Conservation (phyloP, 2,797 vertebrate species). For the Acrossocheilus fasciatus region DNA sequence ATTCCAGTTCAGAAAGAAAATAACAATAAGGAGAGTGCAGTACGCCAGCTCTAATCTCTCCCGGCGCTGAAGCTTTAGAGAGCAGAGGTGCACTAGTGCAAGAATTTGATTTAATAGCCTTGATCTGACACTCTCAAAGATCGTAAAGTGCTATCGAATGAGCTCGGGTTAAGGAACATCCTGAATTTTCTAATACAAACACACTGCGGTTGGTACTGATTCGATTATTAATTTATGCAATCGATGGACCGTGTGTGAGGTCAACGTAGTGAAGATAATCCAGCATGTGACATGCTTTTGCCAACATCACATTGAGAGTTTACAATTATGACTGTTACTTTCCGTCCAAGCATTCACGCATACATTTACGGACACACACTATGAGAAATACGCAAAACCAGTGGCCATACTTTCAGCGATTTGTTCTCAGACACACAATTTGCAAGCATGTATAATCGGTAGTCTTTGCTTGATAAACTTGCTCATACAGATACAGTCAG, state of each 20-base stretch:
- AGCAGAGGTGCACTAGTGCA: slow-evolving; percentile 36
- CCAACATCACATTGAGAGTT: slow-evolving; percentile 56
- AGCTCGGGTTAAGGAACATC: slow-evolving; percentile 11
- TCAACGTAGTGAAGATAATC: slow-evolving; percentile 21
- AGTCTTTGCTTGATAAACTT: slow-evolving; percentile 29
- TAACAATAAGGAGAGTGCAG: slow-evolving; percentile 10
- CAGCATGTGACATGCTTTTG: slow-evolving; percentile 40
- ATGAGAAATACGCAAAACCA: neutral
- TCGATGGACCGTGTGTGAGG: neutral
- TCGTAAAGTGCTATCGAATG: slow-evolving; percentile 22
- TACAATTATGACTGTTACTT: slow-evolving; percentile 62
- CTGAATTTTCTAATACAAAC: slow-evolving; percentile 7
- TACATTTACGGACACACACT: slow-evolving; percentile 20
- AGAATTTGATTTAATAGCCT: slow-evolving; percentile 28
- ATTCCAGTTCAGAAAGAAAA: slow-evolving; percentile 9
- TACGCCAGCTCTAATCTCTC: neutral
- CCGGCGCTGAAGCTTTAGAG: slow-evolving; percentile 30
- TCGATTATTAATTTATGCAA: slow-evolving; percentile 34
- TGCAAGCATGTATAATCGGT: slow-evolving; percentile 30
- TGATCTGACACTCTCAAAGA: slow-evolving; percentile 16
- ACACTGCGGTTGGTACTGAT: neutral
- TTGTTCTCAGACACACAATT: slow-evolving; percentile 25
- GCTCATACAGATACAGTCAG: slow-evolving; percentile 11
- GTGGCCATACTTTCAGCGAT: slow-evolving; percentile 5
- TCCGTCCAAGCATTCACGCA: slow-evolving; percentile 28